Conservation (phyloP, 2,888 invertebrate genomes). For the Micoletzkya japonica region DNA sequence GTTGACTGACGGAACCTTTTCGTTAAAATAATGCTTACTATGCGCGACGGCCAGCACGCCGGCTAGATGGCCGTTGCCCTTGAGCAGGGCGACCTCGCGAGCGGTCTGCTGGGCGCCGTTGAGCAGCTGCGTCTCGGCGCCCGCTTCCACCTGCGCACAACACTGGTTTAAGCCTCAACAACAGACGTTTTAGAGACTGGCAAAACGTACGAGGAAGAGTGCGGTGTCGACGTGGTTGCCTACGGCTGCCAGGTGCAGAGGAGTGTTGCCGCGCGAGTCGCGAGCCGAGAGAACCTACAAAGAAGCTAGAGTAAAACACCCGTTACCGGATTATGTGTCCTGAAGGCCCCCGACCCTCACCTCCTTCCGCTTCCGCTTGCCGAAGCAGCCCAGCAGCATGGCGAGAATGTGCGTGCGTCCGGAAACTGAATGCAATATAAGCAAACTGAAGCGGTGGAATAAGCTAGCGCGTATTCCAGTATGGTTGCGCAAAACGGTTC, state of each 20-base stretch:
- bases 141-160: slow-evolving; percentile 49
- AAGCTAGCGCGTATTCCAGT: too few relatives aligned
- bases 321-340: not conserved
- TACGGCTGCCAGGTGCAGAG: slow-evolving; percentile 58
- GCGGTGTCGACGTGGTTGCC: slow-evolving; percentile 52
- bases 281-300: slow-evolving; percentile 43
- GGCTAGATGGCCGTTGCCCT: slow-evolving; percentile 43
- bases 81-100: slow-evolving; percentile 45
- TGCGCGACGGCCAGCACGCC: slow-evolving; percentile 36
- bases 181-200: not conserved
- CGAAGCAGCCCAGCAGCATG: slow-evolving; percentile 46
- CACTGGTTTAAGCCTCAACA: not conserved
- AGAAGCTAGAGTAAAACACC: not conserved
- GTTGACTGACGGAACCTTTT: not conserved
- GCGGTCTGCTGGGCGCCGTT: slow-evolving; percentile 48
- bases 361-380: slow-evolving; percentile 41
- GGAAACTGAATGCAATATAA: slow-evolving; percentile 42
- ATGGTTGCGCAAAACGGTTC: too few relatives aligned
- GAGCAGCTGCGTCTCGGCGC: slow-evolving; percentile 48
- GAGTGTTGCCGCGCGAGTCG: slow-evolving; percentile 57
- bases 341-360: slow-evolving; percentile 1
- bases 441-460: too few relatives aligned
- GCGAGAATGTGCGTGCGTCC: slow-evolving; percentile 50
- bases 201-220: slow-evolving; percentile 46
- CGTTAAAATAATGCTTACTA: slow-evolving; percentile 24